Evolutionary conservation across 1,140 invertebrate species (phyloP).

Genomic region (Saccostrea echinata): DNA sequence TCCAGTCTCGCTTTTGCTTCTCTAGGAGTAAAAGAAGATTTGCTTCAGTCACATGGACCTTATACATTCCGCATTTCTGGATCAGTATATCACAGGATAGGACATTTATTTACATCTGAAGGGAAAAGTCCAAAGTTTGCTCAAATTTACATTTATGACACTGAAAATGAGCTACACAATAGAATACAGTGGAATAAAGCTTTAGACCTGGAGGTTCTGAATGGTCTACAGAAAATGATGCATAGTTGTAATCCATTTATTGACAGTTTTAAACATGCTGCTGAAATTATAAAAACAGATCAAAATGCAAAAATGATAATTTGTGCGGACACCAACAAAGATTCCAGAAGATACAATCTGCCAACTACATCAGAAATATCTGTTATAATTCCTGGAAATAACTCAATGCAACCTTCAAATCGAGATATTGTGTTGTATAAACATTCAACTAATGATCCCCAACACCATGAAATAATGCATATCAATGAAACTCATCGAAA

Average conservation of each 20-base stretch:
- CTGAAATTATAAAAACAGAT: no score
- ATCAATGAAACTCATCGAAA: constrained; percentile 34
- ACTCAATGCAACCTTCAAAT: not conserved
- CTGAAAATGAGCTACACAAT: no score
- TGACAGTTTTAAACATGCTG: constrained; percentile 3
- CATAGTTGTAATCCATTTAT: constrained; percentile 31
- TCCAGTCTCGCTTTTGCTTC: no score
- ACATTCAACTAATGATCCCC: not conserved
- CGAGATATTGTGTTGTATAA: constrained; percentile 30
- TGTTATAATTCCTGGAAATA: constrained; percentile 29
- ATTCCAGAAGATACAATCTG: constrained; percentile 27
- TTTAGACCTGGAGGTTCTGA: constrained; percentile 11
- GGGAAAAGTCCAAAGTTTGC: constrained; percentile 39
- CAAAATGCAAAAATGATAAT: not conserved
- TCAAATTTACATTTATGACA: constrained; percentile 42
- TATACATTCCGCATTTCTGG: constrained; percentile 36
- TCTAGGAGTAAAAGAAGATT: no score
- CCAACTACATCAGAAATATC: constrained; percentile 42
- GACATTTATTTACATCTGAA: constrained; percentile 35
- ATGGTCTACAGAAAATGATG: not conserved
- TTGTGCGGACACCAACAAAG: constrained; percentile 27
- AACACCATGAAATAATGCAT: constrained; percentile 37
- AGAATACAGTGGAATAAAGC: constrained; percentile 13
- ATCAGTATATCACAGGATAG: constrained; percentile 43
- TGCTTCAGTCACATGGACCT: no score